Percentiles rank a stretch among this genome's conserved stretches.
Evolutionary conservation across 2,113 vertebrate species (phyloP).

Genomic region (Ciconia stormi): DNA sequence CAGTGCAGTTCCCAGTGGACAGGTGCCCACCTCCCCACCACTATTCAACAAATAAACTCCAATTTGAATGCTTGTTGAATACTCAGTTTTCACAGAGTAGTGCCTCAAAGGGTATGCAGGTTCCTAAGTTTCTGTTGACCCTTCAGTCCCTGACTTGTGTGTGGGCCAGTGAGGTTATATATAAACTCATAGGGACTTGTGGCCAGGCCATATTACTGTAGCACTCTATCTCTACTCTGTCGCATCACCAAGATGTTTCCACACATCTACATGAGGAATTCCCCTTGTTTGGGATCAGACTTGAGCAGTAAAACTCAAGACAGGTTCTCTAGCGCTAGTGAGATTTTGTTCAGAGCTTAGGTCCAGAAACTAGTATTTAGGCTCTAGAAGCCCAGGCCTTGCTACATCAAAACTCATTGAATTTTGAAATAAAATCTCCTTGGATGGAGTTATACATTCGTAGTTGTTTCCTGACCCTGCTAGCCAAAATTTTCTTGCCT

Average conservation of each 20-base stretch:
- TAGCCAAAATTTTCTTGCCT: not conserved
- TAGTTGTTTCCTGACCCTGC: not conserved
- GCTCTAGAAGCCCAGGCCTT: not conserved
- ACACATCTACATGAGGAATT: accelerated
- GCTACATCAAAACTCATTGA: not conserved
- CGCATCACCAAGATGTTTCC: not conserved
- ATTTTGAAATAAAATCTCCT: not conserved
- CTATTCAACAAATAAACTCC: not conserved
- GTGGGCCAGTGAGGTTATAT: accelerated
- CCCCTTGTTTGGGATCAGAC: not conserved
- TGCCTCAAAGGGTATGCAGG: not conserved
- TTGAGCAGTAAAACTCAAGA: not conserved
- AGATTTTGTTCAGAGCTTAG: not conserved
- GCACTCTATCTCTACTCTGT: not conserved
- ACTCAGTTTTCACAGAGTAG: not conserved
- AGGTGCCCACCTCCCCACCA: not conserved
- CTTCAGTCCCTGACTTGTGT: not conserved
- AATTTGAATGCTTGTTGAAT: not conserved
- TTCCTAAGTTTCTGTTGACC: not conserved
- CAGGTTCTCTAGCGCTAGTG: not conserved
- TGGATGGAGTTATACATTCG: not conserved
- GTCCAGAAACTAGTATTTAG: not conserved
- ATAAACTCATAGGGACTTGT: not conserved
- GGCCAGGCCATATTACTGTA: not conserved
- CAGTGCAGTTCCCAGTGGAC: not conserved